Conservation (phyloP, 2,113 vertebrate genomes). For the Pelecanoides urinatrix region DNA sequence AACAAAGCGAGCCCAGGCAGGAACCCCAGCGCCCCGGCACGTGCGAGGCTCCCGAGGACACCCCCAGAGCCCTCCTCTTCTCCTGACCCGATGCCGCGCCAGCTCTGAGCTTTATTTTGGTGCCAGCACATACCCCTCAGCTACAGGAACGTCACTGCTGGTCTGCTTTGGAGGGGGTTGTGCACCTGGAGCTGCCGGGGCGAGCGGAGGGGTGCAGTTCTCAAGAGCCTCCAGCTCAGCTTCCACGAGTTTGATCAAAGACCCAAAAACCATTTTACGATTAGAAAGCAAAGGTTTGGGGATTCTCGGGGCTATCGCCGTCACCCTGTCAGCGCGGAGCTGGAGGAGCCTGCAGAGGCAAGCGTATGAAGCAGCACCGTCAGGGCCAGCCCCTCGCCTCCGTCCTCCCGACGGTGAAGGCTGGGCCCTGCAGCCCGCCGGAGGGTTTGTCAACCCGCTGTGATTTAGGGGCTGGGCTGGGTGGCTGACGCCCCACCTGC, state of each 20-base stretch:
- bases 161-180: not conserved
- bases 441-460: not conserved
- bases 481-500: not conserved
- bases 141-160: fast-evolving
- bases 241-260: not conserved
- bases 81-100: not conserved
- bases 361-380: fast-evolving
- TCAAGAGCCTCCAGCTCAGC: not conserved
- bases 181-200: not conserved
- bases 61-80: not conserved
- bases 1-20: not conserved
- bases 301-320: not conserved
- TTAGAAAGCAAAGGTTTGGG: not conserved
- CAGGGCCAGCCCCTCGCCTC: not conserved
- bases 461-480: not conserved
- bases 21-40: not conserved
- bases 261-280: not conserved
- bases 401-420: not conserved
- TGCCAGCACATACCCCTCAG: not conserved
- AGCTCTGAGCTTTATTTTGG: not conserved
- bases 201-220: not conserved
- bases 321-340: not conserved
- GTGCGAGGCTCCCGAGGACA: not conserved
- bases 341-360: not conserved
- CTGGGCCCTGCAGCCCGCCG: not conserved